Percentiles rank a stretch among this genome's conserved stretches.
These are phyloP conservation scores for Sternarchorhynchus goeldii DNA, from an alignment of 2,797 vertebrate species.

Conservation along the genomic window DNA sequence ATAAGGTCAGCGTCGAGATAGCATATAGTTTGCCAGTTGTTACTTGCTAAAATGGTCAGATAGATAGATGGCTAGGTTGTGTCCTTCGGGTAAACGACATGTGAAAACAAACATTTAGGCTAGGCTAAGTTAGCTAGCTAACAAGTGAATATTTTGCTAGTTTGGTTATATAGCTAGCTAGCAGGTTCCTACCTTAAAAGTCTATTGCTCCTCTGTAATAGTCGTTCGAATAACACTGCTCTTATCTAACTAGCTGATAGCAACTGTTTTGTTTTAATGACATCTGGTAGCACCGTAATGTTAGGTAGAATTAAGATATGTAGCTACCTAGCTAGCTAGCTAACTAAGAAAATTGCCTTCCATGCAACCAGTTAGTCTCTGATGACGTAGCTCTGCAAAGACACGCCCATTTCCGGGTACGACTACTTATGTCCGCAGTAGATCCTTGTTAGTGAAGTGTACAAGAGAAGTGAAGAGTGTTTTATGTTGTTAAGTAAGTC, in stretches of 20 bases:
- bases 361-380: background rate
- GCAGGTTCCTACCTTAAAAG: constrained; percentile 1
- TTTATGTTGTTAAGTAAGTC: too few species aligned
- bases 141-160: background rate
- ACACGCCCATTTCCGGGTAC: constrained; percentile 6
- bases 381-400: background rate
- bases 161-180: too few species aligned
- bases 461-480: too few species aligned
- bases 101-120: too few species aligned
- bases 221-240: background rate
- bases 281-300: background rate
- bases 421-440: background rate
- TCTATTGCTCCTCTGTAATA: background rate
- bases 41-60: too few species aligned
- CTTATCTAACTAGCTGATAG: background rate
- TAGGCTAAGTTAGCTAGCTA: background rate
- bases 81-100: too few species aligned
- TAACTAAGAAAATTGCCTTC: background rate
- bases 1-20: too few species aligned
- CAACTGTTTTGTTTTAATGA: background rate
- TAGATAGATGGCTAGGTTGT: too few species aligned
- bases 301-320: background rate
- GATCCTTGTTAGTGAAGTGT: too few species aligned
- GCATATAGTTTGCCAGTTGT: too few species aligned
- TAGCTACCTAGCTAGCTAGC: background rate